These are phyloP conservation scores for Myopa tessellatipennis DNA, from an alignment of 2,888 invertebrate species.

Conservation along the genomic window DNA sequence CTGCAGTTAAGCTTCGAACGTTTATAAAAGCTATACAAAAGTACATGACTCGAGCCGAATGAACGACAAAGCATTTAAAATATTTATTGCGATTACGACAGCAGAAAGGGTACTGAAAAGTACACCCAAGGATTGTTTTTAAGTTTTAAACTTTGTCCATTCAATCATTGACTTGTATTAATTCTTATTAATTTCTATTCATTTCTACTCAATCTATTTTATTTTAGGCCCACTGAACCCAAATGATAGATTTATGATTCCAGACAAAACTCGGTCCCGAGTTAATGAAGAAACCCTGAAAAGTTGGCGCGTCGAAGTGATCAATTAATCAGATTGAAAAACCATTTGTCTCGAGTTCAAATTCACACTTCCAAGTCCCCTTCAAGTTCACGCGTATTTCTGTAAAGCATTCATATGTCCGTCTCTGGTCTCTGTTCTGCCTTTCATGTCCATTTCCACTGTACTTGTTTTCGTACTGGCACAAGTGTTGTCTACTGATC, in stretches of 20 bases:
- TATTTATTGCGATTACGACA: too few relatives aligned
- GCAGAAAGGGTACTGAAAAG: too few relatives aligned
- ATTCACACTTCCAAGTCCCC: slow-evolving; percentile 35
- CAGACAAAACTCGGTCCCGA: too few relatives aligned
- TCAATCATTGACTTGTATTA: too few relatives aligned
- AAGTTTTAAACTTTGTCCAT: too few relatives aligned
- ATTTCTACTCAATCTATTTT: too few relatives aligned
- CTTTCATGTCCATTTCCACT: neutral
- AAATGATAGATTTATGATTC: neutral
- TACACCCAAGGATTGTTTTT: too few relatives aligned
- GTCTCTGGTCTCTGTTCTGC: neutral
- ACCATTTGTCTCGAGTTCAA: slow-evolving; percentile 36
- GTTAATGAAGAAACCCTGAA: neutral
- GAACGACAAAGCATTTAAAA: too few relatives aligned
- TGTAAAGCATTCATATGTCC: neutral
- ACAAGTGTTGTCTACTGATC: neutral
- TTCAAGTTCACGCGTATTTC: neutral
- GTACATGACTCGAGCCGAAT: too few relatives aligned
- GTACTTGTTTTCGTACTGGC: too few relatives aligned
- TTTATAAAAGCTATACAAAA: neutral
- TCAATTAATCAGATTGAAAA: slow-evolving; percentile 43
- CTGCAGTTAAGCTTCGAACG: neutral
- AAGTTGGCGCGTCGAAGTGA: slow-evolving; percentile 39
- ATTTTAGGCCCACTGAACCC: neutral
- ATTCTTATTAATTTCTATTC: too few relatives aligned